Evolutionary conservation across 1,140 invertebrate species (phyloP), one percentile per base, ranked within the genome.

Genomic region (Latrodectus geometricus): DNA sequence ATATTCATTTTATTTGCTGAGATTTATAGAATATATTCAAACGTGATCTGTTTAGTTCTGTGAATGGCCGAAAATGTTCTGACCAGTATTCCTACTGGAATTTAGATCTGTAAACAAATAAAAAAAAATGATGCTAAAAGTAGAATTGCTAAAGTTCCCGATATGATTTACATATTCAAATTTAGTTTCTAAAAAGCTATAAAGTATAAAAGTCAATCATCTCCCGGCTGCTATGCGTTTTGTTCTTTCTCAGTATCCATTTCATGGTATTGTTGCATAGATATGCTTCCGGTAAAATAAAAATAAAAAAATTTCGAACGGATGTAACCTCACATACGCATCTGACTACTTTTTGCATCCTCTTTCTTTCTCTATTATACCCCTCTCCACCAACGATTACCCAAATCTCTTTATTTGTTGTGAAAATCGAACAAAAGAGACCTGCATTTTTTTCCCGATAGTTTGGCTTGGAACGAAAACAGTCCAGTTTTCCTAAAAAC

Each of bases 291-390:
- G 52, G 74, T 76, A 17, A 52, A 76, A 23, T 48, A 76, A 52
- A 50, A 21, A 17, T 49, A 61, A 17, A 17, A 61, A 61, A 2
- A 14, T 61, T 17, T 49, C 48, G 11, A 48, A 35, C 74, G 74
- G 74, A 76, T 76, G 74, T 76, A 9, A 76, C 74, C 74, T 35
- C 35, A 35, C 35, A 35, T 35, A 35, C 35, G 35, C 52, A 76
- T 76, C 74, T 20, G 52, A 35, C 52, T 52, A 56, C 50, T 76
- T 75, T n/a, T 23, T 76, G 74, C 74, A 76, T 76, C 74, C 74
- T 50, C 14, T 54, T 14, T 23, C 9, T 61, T 9, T 23, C 20
- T 14, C 54, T 61, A 11, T 17, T 61, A 61, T 61, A 14, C 54
- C 54, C 8, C 54, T 8, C 54, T 8, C 54, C 54, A 14, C 17